A percentile compares a stretch with the other conserved stretches of the same genome.
These are phyloP conservation scores for Trichonephila inaurata DNA, from an alignment of 1,140 invertebrate genomes.

Conservation along the genomic window DNA sequence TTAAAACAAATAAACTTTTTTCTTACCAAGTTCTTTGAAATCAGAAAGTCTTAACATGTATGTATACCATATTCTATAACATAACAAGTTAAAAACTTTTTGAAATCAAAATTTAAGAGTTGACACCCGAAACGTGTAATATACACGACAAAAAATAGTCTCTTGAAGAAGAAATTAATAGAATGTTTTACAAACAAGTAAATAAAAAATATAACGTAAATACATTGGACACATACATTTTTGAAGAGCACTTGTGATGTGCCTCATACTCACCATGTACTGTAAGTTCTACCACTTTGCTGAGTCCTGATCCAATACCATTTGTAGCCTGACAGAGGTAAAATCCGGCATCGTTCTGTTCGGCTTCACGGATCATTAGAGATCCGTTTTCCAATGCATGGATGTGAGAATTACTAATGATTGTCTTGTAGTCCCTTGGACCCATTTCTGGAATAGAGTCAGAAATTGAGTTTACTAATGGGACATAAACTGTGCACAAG, in stretches of 20 bases:
- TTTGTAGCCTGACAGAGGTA: slow-evolving; percentile 86
- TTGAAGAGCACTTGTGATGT: not conserved
- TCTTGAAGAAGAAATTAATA: too few species aligned
- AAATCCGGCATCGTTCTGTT: slow-evolving; percentile 80
- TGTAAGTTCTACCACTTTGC: slow-evolving; percentile 81
- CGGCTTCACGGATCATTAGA: slow-evolving; percentile 80
- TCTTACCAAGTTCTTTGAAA: too few species aligned
- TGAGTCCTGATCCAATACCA: slow-evolving; percentile 81
- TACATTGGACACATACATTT: too few species aligned
- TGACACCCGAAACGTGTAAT: too few species aligned
- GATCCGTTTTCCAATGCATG: slow-evolving; percentile 81
- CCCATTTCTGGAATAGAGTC: slow-evolving; percentile 51
- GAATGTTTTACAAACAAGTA: too few species aligned
- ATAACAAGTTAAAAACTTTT: too few species aligned
- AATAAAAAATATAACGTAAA: too few species aligned
- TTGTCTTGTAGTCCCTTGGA: slow-evolving; percentile 77
- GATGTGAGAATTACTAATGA: slow-evolving; percentile 79
- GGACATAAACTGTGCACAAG: not conserved
- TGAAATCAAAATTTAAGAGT: too few species aligned
- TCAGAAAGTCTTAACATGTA: too few species aligned
- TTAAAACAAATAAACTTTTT: too few species aligned
- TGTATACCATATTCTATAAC: too few species aligned
- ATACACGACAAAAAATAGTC: too few species aligned
- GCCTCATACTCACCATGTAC: slow-evolving; percentile 80
- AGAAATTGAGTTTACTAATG: slow-evolving; percentile 34